Evolutionary conservation across 1,140 invertebrate genomes (phyloP), one percentile per base, ranked within the genome.

Genomic region (Parasteatoda tepidariorum): DNA sequence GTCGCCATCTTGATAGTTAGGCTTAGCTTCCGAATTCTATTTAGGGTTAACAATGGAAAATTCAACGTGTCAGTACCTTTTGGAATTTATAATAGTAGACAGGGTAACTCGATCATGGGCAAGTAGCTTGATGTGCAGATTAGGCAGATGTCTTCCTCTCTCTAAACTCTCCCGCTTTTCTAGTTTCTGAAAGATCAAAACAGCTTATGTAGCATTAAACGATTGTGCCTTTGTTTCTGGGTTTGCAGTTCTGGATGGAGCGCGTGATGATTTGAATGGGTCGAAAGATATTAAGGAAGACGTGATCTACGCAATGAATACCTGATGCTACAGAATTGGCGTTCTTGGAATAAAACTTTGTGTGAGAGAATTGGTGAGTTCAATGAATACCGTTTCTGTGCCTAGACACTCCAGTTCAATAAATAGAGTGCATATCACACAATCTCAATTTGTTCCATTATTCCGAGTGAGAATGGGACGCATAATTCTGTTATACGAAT

Each of bases 11-110:
- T 71, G 41, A 55, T 55, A 30, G 54, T 71, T 55, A 55, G 48
- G 68, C 41, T 57, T 71, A 57, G 48, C 54, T 71, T 71, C 33
- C 30, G 28, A 71, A 55, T 71, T 31, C 41, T n/a, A 71, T 68
- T 68, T 41, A 24, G 66, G 24, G 66, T 68, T 26, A 41, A 38
- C 41, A 68, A 68, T 68, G 22, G 66, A 68, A 22, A 38, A 48
- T 24, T 38, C 24, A 26, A 34, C 34, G 6, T 18, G 4, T 24
- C 22, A 34, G 33, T 38, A 48, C 13, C 38, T n/a, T 48, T 48
- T 48, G 18, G 18, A 13, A 18, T 0, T 48, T 18, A 18, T 48
- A 48, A 48, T 13, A 48, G 38, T 48, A 18, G 18, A 48, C 24
- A 38, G 66, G 34, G 41, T 26, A 68, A 38, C 24, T n/a, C 7